These are phyloP conservation scores for Ascidia mentula DNA, from an alignment of 23 tunicate species.

Conservation along the genomic window DNA sequence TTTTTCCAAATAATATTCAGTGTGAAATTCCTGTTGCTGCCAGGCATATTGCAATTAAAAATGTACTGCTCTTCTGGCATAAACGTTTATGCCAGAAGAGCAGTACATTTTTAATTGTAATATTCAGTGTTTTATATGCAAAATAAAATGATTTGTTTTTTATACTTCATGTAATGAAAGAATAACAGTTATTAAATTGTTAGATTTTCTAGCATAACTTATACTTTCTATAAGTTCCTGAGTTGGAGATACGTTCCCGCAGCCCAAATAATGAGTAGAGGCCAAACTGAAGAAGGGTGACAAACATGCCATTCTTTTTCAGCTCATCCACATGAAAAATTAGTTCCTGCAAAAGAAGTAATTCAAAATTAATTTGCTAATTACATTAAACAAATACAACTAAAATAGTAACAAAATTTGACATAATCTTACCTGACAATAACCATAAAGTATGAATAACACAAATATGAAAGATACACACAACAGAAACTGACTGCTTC, in stretches of 20 bases:
- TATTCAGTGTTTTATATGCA: no score
- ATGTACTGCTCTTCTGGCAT: no score
- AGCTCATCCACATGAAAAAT: slow-evolving; percentile 52
- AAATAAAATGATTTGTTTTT: neutral
- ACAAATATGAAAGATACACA: slow-evolving; percentile 46
- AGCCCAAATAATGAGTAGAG: slow-evolving; percentile 73
- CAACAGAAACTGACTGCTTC: slow-evolving; percentile 31
- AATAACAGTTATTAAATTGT: neutral
- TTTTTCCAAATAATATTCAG: no score
- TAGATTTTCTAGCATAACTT: neutral
- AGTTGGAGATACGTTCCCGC: slow-evolving; percentile 24
- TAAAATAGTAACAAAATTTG: no score
- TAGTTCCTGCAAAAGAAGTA: slow-evolving; percentile 45
- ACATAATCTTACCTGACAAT: slow-evolving; percentile 49
- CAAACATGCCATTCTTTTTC: slow-evolving; percentile 57
- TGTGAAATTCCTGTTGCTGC: no score
- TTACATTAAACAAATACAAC: neutral
- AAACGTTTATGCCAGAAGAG: no score
- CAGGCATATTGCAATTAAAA: no score
- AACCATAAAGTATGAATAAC: slow-evolving; percentile 63
- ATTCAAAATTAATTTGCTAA: neutral
- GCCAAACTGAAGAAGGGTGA: slow-evolving; percentile 69
- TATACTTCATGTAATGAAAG: neutral
- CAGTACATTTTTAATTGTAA: no score
- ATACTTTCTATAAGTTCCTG: slow-evolving; percentile 36